Percentiles rank a stretch among this genome's conserved stretches.
Conservation (phyloP, 92 coral and sea anemone species). For the Bergia puertoricense region DNA sequence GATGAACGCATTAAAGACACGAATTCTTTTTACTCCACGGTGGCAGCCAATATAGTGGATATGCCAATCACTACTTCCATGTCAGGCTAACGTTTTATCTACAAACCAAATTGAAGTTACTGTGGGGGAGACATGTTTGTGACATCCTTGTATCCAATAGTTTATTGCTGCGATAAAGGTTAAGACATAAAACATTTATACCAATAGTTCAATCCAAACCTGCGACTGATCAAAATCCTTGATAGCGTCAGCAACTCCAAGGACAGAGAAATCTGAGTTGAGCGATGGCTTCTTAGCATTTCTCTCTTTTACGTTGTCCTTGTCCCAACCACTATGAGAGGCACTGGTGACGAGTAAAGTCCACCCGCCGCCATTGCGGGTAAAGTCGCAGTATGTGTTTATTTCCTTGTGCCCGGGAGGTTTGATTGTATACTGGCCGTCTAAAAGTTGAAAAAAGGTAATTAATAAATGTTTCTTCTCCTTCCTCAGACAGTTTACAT, state of each 20-base stretch:
- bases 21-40: too few relatives aligned
- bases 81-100: too few relatives aligned
- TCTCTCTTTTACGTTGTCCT: constrained; percentile 54
- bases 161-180: too few relatives aligned
- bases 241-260: constrained; percentile 52
- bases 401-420: constrained; percentile 53
- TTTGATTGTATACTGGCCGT: constrained; percentile 53
- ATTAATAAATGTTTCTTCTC: too few relatives aligned
- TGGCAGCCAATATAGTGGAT: too few relatives aligned
- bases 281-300: constrained; percentile 48
- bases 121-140: too few relatives aligned
- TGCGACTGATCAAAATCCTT: constrained; percentile 55
- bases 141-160: too few relatives aligned
- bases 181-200: too few relatives aligned
- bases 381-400: constrained; percentile 64
- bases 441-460: constrained; percentile 18
- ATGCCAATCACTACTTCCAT: too few relatives aligned
- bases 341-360: constrained; percentile 59
- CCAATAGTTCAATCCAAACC: constrained; percentile 13
- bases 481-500: too few relatives aligned
- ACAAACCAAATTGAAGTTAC: too few relatives aligned
- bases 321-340: constrained; percentile 53
- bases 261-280: constrained; percentile 54
- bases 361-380: constrained; percentile 70
- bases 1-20: too few relatives aligned